phyloP scores from a whole-genome alignment of 2,888 invertebrate species.

The Tricholauxania praeusta region DNA sequence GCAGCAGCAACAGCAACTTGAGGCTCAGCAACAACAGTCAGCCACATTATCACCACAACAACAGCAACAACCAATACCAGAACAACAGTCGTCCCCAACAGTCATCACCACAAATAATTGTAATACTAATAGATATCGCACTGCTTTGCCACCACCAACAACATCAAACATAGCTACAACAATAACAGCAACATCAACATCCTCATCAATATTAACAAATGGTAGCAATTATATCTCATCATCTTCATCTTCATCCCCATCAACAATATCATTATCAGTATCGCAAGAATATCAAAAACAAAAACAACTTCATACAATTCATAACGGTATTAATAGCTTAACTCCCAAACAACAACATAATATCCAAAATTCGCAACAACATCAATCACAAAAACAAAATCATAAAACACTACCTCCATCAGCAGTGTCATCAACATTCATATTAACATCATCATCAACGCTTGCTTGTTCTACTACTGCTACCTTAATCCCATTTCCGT shows the following conservation, averaged over 20 bases:
- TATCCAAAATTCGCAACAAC: not conserved
- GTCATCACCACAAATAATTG: constrained; percentile 52
- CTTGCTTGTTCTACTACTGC: constrained; percentile 38
- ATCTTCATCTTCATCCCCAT: constrained; percentile 8
- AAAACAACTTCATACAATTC: not conserved
- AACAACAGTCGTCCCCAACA: constrained; percentile 33
- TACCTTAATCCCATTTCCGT: constrained; percentile 45
- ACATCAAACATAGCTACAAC: constrained; percentile 14
- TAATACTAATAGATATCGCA: constrained; percentile 50
- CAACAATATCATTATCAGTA: constrained; percentile 44
- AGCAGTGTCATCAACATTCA: constrained; percentile 29
- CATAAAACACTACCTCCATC: constrained; percentile 14
- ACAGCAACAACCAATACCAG: constrained; percentile 44
- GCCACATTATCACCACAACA: constrained; percentile 42
- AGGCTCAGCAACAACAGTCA: constrained; percentile 42
- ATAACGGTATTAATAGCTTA: too few species aligned
- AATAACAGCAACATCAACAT: constrained; percentile 26
- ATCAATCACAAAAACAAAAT: constrained; percentile 33
- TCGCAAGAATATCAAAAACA: constrained; percentile 33
- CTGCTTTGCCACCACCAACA: constrained; percentile 30
- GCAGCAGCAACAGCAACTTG: constrained; percentile 57
- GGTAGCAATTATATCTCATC: constrained; percentile 16
- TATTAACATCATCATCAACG: constrained; percentile 1
- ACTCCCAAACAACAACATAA: too few species aligned
- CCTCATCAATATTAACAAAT: constrained; percentile 3